Evolutionary conservation across 2,113 vertebrate genomes (phyloP), one percentile per base, ranked within the genome.

Genomic region (Solea solea): DNA sequence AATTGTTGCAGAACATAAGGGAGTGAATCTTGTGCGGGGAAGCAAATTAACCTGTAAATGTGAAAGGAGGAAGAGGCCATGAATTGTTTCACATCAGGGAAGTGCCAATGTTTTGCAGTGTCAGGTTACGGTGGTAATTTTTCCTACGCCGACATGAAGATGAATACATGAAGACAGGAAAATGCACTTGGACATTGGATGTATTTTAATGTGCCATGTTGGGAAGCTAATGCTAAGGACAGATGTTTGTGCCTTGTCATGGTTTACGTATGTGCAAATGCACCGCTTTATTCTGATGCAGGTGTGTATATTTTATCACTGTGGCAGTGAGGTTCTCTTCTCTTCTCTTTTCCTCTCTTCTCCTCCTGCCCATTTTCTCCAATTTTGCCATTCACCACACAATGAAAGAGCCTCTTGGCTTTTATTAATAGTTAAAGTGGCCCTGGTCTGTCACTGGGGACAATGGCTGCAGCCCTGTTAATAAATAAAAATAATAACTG

Each of bases 351-450:
- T 57, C 28, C 7, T 9, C 39, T 11, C 8, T 12, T 11, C 27
- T 14, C 42, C 75, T 68, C 74, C 59, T 75, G 52, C 60, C 80
- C 82, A 77, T 85, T 80, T 89, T 87, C 72, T 84, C 69, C 79
- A 77, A 50, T 81, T 79, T 84, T 70, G 67, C 83, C 72, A 73
- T 82, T 67, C 78, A 45, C 77, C 61, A 80, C 87, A 88, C 89
- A 89, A 89, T 87, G 89, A 90, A 89, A 91, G 84, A 87, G 91
- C 44, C 84, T 90, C 83, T 50, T 90, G 81, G 78, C 93, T 94
- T 94, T 92, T 95, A 95, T 95, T 95, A 95, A 95, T 95, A 95
- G 94, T 95, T 94, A 95, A 96, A 96, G 95, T 95, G 93, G 89
- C 91, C 93, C 88, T 87, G 84, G 85, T 79, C 94, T 95, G 93